Evolutionary conservation across 92 coral and sea anemone genomes (phyloP).

Genomic region (Pocillopora meandrina): DNA sequence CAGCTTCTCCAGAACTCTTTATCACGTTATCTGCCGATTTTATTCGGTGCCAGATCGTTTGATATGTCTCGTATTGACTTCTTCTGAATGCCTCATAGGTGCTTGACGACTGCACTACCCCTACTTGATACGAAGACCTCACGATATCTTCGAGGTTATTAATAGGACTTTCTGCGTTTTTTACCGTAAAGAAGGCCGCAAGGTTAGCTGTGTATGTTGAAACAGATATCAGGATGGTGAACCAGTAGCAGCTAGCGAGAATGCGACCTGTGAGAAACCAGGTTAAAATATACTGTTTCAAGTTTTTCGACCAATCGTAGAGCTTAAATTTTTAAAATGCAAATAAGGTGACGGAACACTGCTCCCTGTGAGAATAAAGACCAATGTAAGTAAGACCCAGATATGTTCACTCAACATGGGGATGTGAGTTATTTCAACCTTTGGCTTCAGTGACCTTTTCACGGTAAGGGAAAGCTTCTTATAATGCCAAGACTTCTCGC

Average conservation of each 20-base stretch:
- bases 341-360: too few species aligned
- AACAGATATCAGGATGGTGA: slow-evolving; percentile 56
- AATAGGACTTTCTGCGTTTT: slow-evolving; percentile 32
- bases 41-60: slow-evolving; percentile 39
- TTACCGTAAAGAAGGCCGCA: slow-evolving; percentile 71
- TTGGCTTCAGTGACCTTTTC: too few species aligned
- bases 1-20: background rate
- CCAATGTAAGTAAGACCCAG: too few species aligned
- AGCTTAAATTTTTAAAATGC: too few species aligned
- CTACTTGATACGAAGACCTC: slow-evolving; percentile 37
- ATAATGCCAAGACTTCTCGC: too few species aligned
- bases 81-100: slow-evolving; percentile 27
- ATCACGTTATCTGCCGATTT: background rate
- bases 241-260: slow-evolving; percentile 68
- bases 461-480: too few species aligned
- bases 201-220: slow-evolving; percentile 73
- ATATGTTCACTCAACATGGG: too few species aligned
- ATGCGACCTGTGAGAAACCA: slow-evolving; percentile 45
- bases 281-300: too few species aligned
- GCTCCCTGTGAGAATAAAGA: too few species aligned
- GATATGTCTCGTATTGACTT: slow-evolving; percentile 39
- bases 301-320: too few species aligned
- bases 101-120: slow-evolving; percentile 19
- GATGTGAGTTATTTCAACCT: too few species aligned
- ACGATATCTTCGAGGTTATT: slow-evolving; percentile 50